These are phyloP conservation scores for Tetranychus truncatus DNA, from an alignment of 2,888 invertebrate species.

Conservation along the genomic window DNA sequence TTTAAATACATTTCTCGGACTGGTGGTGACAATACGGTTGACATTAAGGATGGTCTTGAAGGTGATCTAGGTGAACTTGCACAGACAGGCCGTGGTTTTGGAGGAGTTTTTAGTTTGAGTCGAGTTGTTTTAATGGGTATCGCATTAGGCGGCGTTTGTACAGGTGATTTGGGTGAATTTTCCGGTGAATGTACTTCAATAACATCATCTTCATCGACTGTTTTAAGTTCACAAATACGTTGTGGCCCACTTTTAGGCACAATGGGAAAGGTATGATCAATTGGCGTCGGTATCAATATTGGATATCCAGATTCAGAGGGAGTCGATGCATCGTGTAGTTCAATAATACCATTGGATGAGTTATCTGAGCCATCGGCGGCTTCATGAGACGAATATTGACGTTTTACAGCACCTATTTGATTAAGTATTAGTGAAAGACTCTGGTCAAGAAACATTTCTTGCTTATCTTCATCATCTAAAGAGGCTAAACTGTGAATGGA, in stretches of 20 bases:
- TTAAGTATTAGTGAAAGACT: not conserved
- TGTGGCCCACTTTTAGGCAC: not conserved
- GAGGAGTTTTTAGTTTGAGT: not conserved
- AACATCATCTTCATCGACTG: not conserved
- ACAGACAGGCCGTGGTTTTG: not conserved
- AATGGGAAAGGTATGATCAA: no score
- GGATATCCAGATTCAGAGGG: no score
- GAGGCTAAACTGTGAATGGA: slow-evolving; percentile 8
- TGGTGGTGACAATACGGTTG: not conserved
- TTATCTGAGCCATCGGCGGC: not conserved
- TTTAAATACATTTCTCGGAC: not conserved
- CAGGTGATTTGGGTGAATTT: not conserved
- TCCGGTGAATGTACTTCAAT: not conserved
- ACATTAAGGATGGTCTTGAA: not conserved
- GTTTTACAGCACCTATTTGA: not conserved
- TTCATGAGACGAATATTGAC: not conserved
- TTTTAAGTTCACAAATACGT: no score
- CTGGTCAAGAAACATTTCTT: not conserved
- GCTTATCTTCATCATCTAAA: not conserved
- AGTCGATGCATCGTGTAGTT: not conserved
- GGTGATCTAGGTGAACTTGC: not conserved
- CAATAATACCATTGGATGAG: not conserved
- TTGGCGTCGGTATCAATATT: no score
- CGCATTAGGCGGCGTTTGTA: not conserved
- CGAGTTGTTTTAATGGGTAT: not conserved